Base-by-base conservation (phyloP, 2,113 vertebrate species). In the Onychostoma macrolepis region DNA sequence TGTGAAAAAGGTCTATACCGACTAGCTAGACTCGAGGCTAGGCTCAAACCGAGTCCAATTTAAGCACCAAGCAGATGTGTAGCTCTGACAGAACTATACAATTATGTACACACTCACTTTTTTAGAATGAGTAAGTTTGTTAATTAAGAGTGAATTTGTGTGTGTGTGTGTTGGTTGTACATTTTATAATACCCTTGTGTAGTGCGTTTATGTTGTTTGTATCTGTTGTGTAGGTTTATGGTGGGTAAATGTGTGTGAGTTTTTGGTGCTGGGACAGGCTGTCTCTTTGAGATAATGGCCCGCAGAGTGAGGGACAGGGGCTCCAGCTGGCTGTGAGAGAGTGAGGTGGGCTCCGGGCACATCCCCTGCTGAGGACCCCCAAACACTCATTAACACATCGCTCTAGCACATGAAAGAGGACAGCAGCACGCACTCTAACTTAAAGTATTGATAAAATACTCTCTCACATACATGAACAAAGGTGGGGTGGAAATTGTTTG, bases 241-340 rank as follows among this genome's bases (percentile, higher is more conserved):
- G 10, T 41, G 21, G 21, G 36, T 72, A 24, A 36, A 58, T 75
- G 63, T 56, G 89, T 87, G 88, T 87, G 88, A 87, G 91, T 90
- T 93, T 88, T 89, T 93, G 92, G 93, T 87, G 41, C 88, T 86
- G 91, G 88, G 88, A 94, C 91, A 90, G 91, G 90, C 94, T 95
- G 94, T 94, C 92, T 94, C 92, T 95, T 93, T 90, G 90, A 94
- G 94, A 95, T 95, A 94, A 94, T 94, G 91, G 91, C 91, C 91
- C 89, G 91, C 88, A 92, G 93, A 93, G 75, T 90, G 13, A 87
- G 74, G 86, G 90, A 79, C 89, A 87, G 74, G 83, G 89, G 88
- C 91, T 92, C 89, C 87, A 91, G 85, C 90, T 89, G 89, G 88
- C 56, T 80, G 10, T 45, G 86, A 81, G 82, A 86, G 36, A 80